These are phyloP conservation scores for Heterochromis multidens DNA, from an alignment of 2,113 vertebrate genomes.

Conservation along the genomic window DNA sequence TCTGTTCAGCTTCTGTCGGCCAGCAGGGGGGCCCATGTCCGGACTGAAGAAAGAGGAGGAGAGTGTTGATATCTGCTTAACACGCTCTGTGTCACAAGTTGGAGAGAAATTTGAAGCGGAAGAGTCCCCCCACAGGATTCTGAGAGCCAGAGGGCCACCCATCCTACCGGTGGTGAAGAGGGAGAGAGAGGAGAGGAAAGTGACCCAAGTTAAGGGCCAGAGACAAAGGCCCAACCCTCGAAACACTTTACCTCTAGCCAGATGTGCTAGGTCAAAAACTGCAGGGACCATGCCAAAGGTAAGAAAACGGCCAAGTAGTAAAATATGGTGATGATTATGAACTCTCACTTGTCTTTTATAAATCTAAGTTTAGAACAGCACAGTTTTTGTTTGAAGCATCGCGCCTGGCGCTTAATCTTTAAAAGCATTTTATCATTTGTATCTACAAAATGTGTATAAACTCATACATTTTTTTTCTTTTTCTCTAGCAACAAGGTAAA, in stretches of 20 bases:
- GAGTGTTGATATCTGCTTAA: constrained; percentile 78
- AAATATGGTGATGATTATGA: neutral
- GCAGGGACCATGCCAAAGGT: constrained; percentile 57
- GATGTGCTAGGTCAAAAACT: constrained; percentile 21
- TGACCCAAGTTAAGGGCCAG: constrained; percentile 33
- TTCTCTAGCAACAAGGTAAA: constrained; percentile 54
- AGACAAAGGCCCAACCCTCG: constrained; percentile 4
- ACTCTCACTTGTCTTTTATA: neutral
- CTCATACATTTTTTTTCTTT: neutral
- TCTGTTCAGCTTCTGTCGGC: constrained; percentile 77
- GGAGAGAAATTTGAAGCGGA: constrained; percentile 25
- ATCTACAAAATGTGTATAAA: neutral
- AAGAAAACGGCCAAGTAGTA: neutral
- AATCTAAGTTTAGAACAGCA: neutral
- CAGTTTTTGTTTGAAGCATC: neutral
- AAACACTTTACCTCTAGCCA: constrained; percentile 9
- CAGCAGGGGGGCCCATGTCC: constrained; percentile 54
- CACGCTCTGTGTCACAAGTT: constrained; percentile 69
- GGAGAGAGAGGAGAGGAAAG: constrained; percentile 53
- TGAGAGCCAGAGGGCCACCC: constrained; percentile 47
- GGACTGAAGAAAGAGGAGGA: constrained; percentile 78
- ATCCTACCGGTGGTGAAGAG: constrained; percentile 52
- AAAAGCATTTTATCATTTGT: neutral
- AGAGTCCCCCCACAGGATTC: constrained; percentile 38
- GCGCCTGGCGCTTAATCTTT: neutral